Evolutionary conservation across 2,113 vertebrate genomes (phyloP), one percentile per base, ranked within the genome.

Genomic region (Oreocharis arfaki): DNA sequence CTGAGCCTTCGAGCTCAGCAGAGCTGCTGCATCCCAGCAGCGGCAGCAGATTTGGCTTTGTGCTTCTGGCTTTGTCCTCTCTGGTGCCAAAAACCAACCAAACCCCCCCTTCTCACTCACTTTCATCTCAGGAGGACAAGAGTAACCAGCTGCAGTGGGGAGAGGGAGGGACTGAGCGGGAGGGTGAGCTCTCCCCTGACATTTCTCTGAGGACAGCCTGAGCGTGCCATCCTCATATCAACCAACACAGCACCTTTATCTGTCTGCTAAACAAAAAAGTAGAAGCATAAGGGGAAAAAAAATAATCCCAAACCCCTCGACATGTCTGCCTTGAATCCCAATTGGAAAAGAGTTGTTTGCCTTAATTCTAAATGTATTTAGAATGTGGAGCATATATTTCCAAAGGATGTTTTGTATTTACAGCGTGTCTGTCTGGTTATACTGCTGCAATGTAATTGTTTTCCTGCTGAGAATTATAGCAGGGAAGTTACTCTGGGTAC

Each of bases 401-500:
- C 96, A 95, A 91, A 97, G 96, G 95, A 95, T 96, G 96, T 98
- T 98, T 98, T 98, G 97, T 98, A 98, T 98, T 98, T 98, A 98
- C 98, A 98, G 96, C 93, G 8, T 97, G 95, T 97, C 97, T 98
- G 86, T 97, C 96, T 97, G 93, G 96, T 98, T 98, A 97, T 95
- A 97, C 10, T 93, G 90, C 96, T 95, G 96, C 97, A 98, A 65
- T 97, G 91, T 98, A 98, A 98, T 98, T 98, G 97, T 98, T 98
- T 98, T 97, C 98, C 98, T 98, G 97, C 98, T 98, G 98, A 98
- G 98, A 98, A 97, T 98, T 97, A 98, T 94, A 97, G 96, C 96
- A 96, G 91, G 76, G 96, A 97, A 98, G 97, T 98, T 97, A 98
- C 97, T 97, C 94, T 97, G 98, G 97, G 98, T 97, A 94, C 93